Percentiles rank a stretch among this genome's conserved stretches.
These are phyloP conservation scores for Drosophila sp. DNA, from an alignment of 1,140 invertebrate genomes.

Conservation along the genomic window DNA sequence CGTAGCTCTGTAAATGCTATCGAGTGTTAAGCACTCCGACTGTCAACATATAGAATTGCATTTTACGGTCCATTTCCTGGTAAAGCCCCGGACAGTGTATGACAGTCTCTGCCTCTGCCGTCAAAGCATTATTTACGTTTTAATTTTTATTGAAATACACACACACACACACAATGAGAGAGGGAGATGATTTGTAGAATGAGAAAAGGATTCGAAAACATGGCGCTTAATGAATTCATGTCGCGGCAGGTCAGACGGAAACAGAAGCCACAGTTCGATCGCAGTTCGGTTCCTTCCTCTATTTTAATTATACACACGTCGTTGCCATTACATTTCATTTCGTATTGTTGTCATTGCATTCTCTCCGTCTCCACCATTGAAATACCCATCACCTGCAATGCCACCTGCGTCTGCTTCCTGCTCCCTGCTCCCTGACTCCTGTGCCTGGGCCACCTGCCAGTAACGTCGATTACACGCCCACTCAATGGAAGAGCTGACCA, in stretches of 20 bases:
- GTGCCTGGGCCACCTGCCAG: constrained; percentile 10
- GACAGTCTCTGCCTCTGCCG: constrained; percentile 2
- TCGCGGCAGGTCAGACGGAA: constrained; percentile 58
- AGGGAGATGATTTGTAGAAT: neutral
- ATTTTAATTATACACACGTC: constrained; percentile 83
- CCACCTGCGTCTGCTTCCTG: neutral
- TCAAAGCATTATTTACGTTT: constrained; percentile 67
- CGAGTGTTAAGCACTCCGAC: constrained; percentile 19
- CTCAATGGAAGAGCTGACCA: constrained; percentile 46
- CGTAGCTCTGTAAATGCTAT: constrained; percentile 27
- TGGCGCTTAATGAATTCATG: constrained; percentile 77
- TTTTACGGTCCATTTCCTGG: constrained; percentile 61
- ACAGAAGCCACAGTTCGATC: constrained; percentile 26
- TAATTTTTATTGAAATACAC: constrained; percentile 75
- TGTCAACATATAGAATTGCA: constrained; percentile 53
- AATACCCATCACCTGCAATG: constrained; percentile 20
- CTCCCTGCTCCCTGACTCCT: neutral
- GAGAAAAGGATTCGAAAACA: constrained; percentile 17
- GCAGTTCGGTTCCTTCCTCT: constrained; percentile 16
- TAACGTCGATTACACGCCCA: constrained; percentile 50
- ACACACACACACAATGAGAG: neutral
- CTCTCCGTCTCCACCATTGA: neutral
- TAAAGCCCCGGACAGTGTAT: constrained; percentile 6
- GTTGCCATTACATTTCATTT: constrained; percentile 75
- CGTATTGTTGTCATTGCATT: constrained; percentile 67